Percentiles rank a stretch among this genome's conserved stretches.
Conservation (phyloP, 2,888 invertebrate species). For the Drosophila anomalata region DNA sequence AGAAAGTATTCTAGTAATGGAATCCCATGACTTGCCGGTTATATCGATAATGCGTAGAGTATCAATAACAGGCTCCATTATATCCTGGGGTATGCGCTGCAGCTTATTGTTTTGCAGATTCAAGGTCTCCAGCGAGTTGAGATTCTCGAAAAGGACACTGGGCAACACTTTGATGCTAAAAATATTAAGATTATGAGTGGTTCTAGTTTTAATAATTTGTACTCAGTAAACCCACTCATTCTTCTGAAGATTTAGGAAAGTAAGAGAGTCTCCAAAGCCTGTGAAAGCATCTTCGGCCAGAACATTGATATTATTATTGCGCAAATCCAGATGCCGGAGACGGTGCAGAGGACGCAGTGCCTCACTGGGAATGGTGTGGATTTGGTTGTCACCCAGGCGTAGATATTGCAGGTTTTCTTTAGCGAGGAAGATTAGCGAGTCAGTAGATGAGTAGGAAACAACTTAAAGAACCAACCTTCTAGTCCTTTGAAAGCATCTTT, state of each 20-base stretch:
- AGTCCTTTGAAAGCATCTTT: constrained; percentile 94
- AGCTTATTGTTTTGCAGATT: constrained; percentile 95
- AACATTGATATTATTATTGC: constrained; percentile 93
- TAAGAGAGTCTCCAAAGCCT: constrained; percentile 94
- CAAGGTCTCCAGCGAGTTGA: constrained; percentile 94
- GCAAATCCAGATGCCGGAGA: constrained; percentile 93
- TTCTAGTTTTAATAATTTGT: too few relatives aligned
- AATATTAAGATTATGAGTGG: not conserved
- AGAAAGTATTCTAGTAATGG: not conserved
- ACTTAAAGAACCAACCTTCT: constrained; percentile 88
- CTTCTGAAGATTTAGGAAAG: constrained; percentile 96
- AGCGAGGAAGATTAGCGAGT: constrained; percentile 55
- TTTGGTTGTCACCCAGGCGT: constrained; percentile 93
- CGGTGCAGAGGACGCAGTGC: constrained; percentile 93
- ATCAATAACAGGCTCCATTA: constrained; percentile 94
- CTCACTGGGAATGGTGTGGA: constrained; percentile 93
- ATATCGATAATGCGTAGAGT: constrained; percentile 94
- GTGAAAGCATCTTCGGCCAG: constrained; percentile 94
- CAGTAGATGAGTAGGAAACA: not conserved
- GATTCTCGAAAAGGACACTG: constrained; percentile 93
- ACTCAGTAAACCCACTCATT: constrained; percentile 89
- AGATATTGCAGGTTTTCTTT: constrained; percentile 95
- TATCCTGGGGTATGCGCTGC: constrained; percentile 92
- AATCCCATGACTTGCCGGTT: constrained; percentile 87
- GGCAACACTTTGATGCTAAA: constrained; percentile 92